Percentiles rank a stretch among this genome's conserved stretches.
These are phyloP conservation scores for Argya squamiceps DNA, from an alignment of 2,797 vertebrate species.

Conservation along the genomic window DNA sequence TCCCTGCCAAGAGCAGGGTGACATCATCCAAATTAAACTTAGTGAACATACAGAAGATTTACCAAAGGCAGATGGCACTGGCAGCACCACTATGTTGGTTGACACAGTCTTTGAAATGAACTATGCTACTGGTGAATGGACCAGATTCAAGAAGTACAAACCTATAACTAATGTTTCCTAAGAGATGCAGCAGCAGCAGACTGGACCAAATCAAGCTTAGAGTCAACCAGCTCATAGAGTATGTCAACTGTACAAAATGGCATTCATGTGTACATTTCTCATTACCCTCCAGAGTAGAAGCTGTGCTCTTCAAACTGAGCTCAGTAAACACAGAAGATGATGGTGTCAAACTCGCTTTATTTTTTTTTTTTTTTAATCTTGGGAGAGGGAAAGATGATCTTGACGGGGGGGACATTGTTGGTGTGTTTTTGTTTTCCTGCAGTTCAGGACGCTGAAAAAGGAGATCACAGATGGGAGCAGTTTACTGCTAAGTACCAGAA, in stretches of 20 bases:
- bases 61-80: constrained; percentile 94
- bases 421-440: not conserved
- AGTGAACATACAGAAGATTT: constrained; percentile 96
- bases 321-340: not conserved
- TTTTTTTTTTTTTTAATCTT: not conserved
- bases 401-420: not conserved
- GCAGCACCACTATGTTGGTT: constrained; percentile 98
- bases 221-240: constrained; percentile 33
- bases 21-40: constrained; percentile 99
- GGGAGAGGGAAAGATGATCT: not conserved
- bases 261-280: constrained; percentile 48
- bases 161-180: constrained; percentile 95
- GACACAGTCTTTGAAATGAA: constrained; percentile 99
- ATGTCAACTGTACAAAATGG: constrained; percentile 40
- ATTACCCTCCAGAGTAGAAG: not conserved
- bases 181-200: constrained; percentile 52
- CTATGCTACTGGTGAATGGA: constrained; percentile 99
- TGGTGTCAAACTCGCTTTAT: not conserved
- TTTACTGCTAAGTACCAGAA: not conserved
- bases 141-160: constrained; percentile 99
- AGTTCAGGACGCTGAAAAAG: not conserved
- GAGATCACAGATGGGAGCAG: not conserved
- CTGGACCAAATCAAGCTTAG: constrained; percentile 67
- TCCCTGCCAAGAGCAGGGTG: constrained; percentile 97
- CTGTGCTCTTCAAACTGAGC: constrained; percentile 12